phyloP scores from a whole-genome alignment of 1,140 invertebrate species.

The Rhagoletis pomonella region DNA sequence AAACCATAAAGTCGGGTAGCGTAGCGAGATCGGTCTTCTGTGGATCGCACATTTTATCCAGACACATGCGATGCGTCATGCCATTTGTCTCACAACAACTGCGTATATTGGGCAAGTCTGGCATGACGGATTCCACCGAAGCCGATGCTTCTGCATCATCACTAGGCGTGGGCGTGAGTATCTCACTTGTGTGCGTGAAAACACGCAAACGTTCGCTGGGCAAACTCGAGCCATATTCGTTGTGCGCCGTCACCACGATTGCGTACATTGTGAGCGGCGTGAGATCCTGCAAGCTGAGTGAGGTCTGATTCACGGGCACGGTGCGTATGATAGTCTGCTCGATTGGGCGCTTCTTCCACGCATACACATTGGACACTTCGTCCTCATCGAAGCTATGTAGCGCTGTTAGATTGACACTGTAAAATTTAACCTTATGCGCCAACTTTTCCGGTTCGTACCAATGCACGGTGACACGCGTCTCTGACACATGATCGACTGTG shows the following conservation, averaged over 20 bases:
- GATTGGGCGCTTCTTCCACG: background rate
- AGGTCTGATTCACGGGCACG: conserved; percentile 75
- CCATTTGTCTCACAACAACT: conserved; percentile 83
- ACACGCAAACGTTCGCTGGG: conserved; percentile 81
- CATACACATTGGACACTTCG: conserved; percentile 52
- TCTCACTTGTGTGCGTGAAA: conserved; percentile 67
- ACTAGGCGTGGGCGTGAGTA: conserved; percentile 38
- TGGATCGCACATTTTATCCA: conserved; percentile 87
- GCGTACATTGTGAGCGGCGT: conserved; percentile 88
- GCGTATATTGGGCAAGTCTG: conserved; percentile 81
- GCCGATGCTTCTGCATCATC: conserved; percentile 62
- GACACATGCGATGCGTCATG: conserved; percentile 82
- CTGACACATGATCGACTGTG: conserved; percentile 81
- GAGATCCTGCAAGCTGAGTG: conserved; percentile 78
- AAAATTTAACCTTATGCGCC: conserved; percentile 80
- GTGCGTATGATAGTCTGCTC: conserved; percentile 74
- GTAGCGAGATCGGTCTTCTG: conserved; percentile 78
- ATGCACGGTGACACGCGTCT: conserved; percentile 81
- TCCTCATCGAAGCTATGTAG: conserved; percentile 80
- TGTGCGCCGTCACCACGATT: conserved; percentile 82
- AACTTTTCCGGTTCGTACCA: conserved; percentile 81
- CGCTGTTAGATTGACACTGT: conserved; percentile 83
- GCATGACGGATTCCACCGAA: conserved; percentile 64
- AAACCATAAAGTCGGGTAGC: conserved; percentile 87
- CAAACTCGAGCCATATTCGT: conserved; percentile 83